Evolutionary conservation across 2,888 invertebrate species (phyloP), one percentile per base, ranked within the genome.

Genomic region (Rambutsinella grinnellia): DNA sequence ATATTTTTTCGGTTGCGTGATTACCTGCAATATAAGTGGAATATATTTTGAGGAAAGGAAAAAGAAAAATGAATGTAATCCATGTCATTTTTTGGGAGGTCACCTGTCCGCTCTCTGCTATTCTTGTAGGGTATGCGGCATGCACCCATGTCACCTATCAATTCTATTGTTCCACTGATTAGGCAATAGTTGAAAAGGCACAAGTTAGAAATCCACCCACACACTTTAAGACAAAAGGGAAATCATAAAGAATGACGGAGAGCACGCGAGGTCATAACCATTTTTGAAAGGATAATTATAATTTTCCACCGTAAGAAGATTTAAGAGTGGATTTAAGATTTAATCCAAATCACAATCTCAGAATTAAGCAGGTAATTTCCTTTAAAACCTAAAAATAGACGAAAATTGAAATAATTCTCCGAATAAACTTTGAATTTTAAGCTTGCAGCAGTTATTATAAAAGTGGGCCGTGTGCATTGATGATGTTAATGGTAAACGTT

Each of bases 201-300:
- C 2, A 15, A 23, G 5, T 19, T 17, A 15, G 13, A n/a, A 51
- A 51, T 51, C 51, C 17, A 51, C 17, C 17, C 28, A 27, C 3
- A 28, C n/a, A n/a, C n/a, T n/a, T n/a, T n/a, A n/a, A n/a, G 54
- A 21, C 21, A n/a, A 54, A 21, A 19, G 23, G 21, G n/a, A 21
- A 24, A 26, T 36, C 46, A 53, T 28, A 13, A 58, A 54, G 27
- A 72, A 72, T 72, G 72, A 66, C 72, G 66, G n/a, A 44, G 46
- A 54, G 58, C 72, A 72, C 72, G 72, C 72, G 51, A 72, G 51
- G 27, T 6, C 15, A 63, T 60, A 57, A 72, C 66, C 65, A n/a
- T n/a, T n/a, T n/a, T n/a, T n/a, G n/a, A n/a, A n/a, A 57, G 10
- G 28, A 27, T 57, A 15, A 15, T 27, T 17, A 5, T 21, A 49